These are phyloP conservation scores for Podargus strigoides DNA, from an alignment of 2,797 vertebrate species.

Conservation along the genomic window DNA sequence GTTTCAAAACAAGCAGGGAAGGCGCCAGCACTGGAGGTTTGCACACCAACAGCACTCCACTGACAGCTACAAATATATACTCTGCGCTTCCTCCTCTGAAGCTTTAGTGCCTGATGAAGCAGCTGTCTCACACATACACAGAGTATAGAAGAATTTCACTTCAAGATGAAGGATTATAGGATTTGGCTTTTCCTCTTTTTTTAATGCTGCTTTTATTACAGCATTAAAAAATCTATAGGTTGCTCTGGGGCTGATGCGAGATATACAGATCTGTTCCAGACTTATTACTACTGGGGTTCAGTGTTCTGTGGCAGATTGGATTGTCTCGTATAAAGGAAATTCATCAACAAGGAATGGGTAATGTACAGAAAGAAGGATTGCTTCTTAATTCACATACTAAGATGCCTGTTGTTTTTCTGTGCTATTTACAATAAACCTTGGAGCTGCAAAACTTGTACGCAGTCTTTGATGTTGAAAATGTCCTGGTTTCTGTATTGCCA, in stretches of 20 bases:
- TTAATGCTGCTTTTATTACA: background rate
- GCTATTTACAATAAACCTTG: background rate
- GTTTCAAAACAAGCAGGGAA: background rate
- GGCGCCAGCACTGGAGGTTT: background rate
- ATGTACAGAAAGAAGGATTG: background rate
- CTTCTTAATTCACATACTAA: background rate
- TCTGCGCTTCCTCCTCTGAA: background rate
- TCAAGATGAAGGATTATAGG: background rate
- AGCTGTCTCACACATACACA: background rate
- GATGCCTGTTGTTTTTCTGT: background rate
- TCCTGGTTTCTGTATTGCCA: background rate
- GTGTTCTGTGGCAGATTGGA: background rate
- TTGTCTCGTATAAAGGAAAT: background rate
- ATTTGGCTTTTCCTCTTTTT: background rate
- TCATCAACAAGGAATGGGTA: constrained; percentile 8
- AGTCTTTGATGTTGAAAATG: background rate
- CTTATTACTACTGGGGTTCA: background rate
- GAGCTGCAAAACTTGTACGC: background rate
- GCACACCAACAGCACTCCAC: background rate
- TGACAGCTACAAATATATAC: background rate
- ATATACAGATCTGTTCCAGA: background rate
- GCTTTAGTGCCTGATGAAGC: background rate
- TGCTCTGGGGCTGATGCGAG: background rate
- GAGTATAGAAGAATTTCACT: background rate
- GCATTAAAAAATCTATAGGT: background rate